These are phyloP conservation scores for Siphamia tubifer DNA, from an alignment of 2,113 vertebrate genomes.

Conservation along the genomic window DNA sequence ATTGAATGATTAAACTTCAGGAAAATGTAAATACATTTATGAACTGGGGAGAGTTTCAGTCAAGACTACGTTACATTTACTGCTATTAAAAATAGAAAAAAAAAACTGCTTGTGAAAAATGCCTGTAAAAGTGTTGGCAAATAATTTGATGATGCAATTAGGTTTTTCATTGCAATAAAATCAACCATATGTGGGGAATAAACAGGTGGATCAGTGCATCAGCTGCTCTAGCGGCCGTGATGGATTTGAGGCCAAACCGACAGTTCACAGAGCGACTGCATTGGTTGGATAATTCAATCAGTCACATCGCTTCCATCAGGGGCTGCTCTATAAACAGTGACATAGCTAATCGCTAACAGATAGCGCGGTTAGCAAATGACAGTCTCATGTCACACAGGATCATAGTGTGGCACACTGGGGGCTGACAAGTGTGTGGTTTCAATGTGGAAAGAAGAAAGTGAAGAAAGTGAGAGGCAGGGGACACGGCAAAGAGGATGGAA, in stretches of 20 bases:
- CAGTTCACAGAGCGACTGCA: background rate
- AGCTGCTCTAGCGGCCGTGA: background rate
- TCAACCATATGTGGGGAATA: no score
- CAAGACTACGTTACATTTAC: no score
- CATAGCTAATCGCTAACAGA: constrained; percentile 59
- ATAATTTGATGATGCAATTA: no score
- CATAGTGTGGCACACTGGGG: constrained; percentile 23
- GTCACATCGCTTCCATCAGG: constrained; percentile 3
- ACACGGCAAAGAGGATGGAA: background rate
- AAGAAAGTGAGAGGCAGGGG: background rate
- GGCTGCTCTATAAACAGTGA: constrained; percentile 27
- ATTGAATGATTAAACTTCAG: no score
- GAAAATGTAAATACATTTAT: no score
- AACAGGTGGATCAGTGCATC: background rate
- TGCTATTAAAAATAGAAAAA: no score
- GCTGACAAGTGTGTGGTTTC: constrained; percentile 29
- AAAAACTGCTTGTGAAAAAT: no score
- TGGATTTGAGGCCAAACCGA: background rate
- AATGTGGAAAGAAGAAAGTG: background rate
- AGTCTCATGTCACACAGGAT: constrained; percentile 37
- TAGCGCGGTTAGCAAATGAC: constrained; percentile 37
- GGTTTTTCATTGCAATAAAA: background rate
- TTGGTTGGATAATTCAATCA: constrained; percentile 27
- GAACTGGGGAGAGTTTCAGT: no score
- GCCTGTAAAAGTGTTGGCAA: no score